These are phyloP conservation scores for Prinia subflava DNA, from an alignment of 2,113 vertebrate genomes.

Conservation along the genomic window DNA sequence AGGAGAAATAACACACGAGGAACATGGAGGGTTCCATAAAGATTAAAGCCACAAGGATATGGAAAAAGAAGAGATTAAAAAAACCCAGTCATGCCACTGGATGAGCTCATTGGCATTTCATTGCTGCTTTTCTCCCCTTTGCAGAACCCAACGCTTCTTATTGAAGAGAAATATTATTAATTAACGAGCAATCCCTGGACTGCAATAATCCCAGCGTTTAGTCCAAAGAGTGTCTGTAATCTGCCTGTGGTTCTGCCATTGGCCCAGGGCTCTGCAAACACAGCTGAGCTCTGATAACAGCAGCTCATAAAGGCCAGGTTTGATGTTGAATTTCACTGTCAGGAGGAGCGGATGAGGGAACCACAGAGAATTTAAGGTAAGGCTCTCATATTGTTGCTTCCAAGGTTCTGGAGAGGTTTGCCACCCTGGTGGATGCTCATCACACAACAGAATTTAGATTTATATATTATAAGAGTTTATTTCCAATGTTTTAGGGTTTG, in stretches of 20 bases:
- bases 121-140: background rate
- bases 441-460: accelerated
- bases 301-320: background rate
- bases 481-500: background rate
- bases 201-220: background rate
- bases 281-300: slow-evolving; percentile 18
- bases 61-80: background rate
- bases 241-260: background rate
- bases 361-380: background rate
- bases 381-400: background rate
- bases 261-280: background rate
- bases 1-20: background rate
- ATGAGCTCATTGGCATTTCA: background rate
- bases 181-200: background rate
- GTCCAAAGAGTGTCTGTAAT: background rate
- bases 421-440: accelerated
- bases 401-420: background rate
- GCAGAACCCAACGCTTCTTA: background rate
- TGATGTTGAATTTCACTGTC: background rate
- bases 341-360: background rate
- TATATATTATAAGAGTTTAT: background rate
- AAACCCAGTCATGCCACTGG: background rate
- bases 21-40: background rate
- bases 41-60: background rate
- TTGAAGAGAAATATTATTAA: background rate